Evolutionary conservation across 2,113 vertebrate genomes (phyloP).

Genomic region (Rhombomys opimus): DNA sequence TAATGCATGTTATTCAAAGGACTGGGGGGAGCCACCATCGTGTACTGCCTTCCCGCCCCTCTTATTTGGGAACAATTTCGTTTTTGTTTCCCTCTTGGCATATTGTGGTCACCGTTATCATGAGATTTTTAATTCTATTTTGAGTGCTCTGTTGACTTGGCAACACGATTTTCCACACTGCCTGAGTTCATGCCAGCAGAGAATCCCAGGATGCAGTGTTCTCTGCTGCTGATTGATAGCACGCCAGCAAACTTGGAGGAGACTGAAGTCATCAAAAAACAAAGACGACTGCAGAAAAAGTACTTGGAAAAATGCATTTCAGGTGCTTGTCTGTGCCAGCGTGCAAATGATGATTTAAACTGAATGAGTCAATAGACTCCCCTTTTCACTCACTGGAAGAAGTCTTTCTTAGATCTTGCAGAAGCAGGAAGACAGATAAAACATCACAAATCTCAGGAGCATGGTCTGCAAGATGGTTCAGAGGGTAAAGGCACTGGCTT

Average conservation of each 20-base stretch:
- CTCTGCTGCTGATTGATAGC: conserved; percentile 63
- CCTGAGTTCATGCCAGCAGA: conserved; percentile 20
- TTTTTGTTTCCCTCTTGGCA: conserved; percentile 71
- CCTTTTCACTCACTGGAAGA: background rate
- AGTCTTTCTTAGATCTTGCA: background rate
- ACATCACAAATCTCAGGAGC: background rate
- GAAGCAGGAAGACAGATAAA: background rate
- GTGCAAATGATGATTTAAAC: background rate
- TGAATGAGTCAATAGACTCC: background rate
- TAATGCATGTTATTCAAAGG: conserved; percentile 69
- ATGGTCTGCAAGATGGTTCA: background rate
- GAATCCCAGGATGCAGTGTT: conserved; percentile 59
- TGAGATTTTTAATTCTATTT: conserved; percentile 74
- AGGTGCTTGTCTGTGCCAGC: conserved; percentile 11
- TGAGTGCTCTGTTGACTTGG: conserved; percentile 67
- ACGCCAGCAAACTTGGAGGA: conserved; percentile 42
- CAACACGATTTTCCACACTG: conserved; percentile 67
- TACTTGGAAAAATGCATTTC: conserved; percentile 39
- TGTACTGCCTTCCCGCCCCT: background rate
- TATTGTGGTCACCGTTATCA: conserved; percentile 60
- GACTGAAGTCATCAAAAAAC: conserved; percentile 45
- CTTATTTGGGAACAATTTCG: conserved; percentile 70
- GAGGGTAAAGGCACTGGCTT: background rate
- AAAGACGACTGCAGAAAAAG: conserved; percentile 29
- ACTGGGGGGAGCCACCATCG: background rate